Conservation (phyloP, 2,888 invertebrate genomes). For the Cordilura impudica region DNA sequence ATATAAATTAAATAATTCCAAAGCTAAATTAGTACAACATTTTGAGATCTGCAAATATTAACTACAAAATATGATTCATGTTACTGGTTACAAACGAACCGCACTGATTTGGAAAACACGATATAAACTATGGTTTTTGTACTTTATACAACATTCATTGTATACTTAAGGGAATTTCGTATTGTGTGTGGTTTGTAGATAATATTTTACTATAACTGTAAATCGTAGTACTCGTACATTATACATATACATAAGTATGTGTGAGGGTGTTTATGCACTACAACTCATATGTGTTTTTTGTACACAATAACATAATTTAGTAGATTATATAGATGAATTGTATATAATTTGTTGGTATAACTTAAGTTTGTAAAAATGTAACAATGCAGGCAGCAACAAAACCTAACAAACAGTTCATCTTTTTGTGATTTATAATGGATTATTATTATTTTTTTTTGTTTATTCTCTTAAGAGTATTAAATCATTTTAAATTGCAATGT, state of each 20-base stretch:
- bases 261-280: no score
- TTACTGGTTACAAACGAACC: neutral
- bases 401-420: slow-evolving; percentile 13
- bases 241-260: neutral
- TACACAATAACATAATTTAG: neutral
- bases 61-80: neutral
- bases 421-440: slow-evolving; percentile 25
- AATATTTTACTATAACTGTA: neutral
- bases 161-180: neutral
- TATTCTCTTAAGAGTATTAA: slow-evolving; percentile 11
- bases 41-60: neutral
- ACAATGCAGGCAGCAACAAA: neutral
- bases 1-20: neutral
- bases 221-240: neutral
- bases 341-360: neutral
- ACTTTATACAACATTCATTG: no score
- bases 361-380: neutral
- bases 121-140: neutral
- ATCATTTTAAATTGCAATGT: slow-evolving; percentile 24
- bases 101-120: neutral
- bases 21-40: neutral
- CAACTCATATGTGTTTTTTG: neutral
- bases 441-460: neutral
- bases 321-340: neutral
- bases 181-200: neutral